Percentiles rank a stretch among this genome's conserved stretches.
Evolutionary conservation across 2,888 invertebrate species (phyloP).

Genomic region (Drosophila formosana): DNA sequence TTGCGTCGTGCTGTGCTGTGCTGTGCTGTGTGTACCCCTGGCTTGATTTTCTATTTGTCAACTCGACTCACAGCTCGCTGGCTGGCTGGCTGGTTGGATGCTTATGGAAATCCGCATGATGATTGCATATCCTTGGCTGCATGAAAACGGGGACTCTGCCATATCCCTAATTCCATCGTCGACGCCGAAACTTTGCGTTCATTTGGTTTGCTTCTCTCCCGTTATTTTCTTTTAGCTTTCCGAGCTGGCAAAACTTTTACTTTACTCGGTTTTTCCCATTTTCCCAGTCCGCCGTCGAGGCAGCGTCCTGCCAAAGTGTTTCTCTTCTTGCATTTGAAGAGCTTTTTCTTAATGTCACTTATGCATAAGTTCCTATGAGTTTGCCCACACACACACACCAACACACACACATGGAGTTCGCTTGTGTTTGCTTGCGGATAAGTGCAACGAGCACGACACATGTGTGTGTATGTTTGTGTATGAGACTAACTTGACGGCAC

Average conservation of each 20-base stretch:
- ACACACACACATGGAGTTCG: conserved; percentile 38
- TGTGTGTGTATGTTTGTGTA: conserved; percentile 65
- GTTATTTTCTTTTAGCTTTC: conserved; percentile 49
- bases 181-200: conserved; percentile 75
- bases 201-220: conserved; percentile 57
- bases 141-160: conserved; percentile 66
- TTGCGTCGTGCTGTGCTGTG: neutral
- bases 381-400: conserved; percentile 53
- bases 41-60: conserved; percentile 72
- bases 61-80: conserved; percentile 52
- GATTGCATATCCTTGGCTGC: conserved; percentile 79
- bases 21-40: conserved; percentile 21
- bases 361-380: conserved; percentile 81
- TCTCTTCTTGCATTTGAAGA: conserved; percentile 79
- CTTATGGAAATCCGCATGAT: conserved; percentile 81
- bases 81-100: conserved; percentile 49
- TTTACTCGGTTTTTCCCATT: conserved; percentile 57
- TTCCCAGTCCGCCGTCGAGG: conserved; percentile 38
- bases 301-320: conserved; percentile 73
- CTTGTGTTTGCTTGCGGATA: conserved; percentile 76
- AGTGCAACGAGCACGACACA: conserved; percentile 67
- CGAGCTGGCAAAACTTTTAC: conserved; percentile 72
- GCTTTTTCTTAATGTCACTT: conserved; percentile 83
- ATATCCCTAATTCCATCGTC: conserved; percentile 70
- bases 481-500: conserved; percentile 82